Evolutionary conservation across 1,140 invertebrate genomes (phyloP).

Genomic region (Cepaea nemoralis): DNA sequence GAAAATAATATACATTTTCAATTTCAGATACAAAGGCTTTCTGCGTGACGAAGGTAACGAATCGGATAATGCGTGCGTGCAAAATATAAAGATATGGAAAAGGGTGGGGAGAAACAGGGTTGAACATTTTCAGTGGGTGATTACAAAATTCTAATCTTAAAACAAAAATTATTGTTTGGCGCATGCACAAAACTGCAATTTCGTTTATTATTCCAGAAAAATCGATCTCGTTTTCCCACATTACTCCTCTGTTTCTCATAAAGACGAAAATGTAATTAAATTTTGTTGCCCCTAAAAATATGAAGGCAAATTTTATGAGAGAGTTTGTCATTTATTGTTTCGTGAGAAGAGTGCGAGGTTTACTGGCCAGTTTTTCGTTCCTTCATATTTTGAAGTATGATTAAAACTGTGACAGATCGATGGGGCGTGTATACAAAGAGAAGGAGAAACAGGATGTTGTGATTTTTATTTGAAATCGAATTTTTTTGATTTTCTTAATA

Average conservation of each 20-base stretch:
- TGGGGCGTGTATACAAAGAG: neutral
- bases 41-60: conserved; percentile 11
- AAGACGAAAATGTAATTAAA: conserved; percentile 35
- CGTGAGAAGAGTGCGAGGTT: conserved; percentile 17
- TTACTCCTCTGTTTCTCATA: conserved; percentile 18
- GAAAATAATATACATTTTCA: conserved; percentile 3
- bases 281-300: conserved; percentile 34
- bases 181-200: conserved; percentile 33
- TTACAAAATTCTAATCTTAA: conserved; percentile 21
- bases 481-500: neutral
- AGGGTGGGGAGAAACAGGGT: neutral
- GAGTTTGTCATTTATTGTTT: conserved; percentile 30
- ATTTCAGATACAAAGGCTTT: neutral
- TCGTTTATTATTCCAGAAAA: conserved; percentile 29
- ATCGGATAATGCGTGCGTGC: neutral
- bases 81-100: conserved; percentile 8
- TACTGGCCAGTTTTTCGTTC: neutral
- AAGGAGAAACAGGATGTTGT: neutral
- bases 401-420: conserved; percentile 9
- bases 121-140: conserved; percentile 8
- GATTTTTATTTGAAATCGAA: neutral
- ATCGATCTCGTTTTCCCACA: conserved; percentile 22
- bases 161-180: conserved; percentile 29
- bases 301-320: conserved; percentile 35
- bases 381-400: neutral